These are phyloP conservation scores for Drosophila setifemur DNA, from an alignment of 1,140 invertebrate species.

Conservation along the genomic window DNA sequence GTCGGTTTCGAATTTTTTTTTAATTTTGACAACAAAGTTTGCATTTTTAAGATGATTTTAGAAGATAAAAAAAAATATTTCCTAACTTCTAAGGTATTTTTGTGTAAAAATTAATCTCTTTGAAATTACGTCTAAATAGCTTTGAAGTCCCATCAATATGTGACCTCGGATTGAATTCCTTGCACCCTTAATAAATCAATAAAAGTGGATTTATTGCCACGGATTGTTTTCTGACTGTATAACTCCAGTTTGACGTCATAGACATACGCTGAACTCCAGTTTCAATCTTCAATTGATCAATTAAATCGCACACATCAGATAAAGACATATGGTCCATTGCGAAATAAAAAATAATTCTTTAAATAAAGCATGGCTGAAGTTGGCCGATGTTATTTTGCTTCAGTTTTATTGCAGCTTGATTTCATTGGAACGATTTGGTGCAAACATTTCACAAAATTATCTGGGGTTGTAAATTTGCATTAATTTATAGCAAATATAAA, in stretches of 20 bases:
- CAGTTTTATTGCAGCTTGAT: conserved; percentile 25
- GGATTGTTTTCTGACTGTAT: not conserved
- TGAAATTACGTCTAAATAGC: too few relatives aligned
- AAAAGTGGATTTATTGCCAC: conserved; percentile 18
- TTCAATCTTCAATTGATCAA: conserved; percentile 19
- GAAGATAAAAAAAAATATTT: too few relatives aligned
- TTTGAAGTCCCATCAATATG: too few relatives aligned
- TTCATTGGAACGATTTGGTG: not conserved
- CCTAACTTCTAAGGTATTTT: too few relatives aligned
- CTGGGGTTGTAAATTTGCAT: conserved; percentile 63
- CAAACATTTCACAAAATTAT: conserved; percentile 49
- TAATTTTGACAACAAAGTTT: too few relatives aligned
- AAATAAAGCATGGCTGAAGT: conserved; percentile 21
- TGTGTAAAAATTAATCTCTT: too few relatives aligned
- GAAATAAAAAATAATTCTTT: conserved; percentile 19
- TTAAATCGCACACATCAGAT: not conserved
- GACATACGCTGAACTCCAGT: not conserved
- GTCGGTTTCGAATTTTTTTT: too few relatives aligned
- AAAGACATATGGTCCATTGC: not conserved
- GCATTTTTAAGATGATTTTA: too few relatives aligned
- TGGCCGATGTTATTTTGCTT: conserved; percentile 9
- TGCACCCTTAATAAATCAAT: conserved; percentile 2
- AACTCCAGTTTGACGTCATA: conserved; percentile 36
- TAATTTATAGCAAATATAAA: conserved; percentile 73
- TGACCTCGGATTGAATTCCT: too few relatives aligned